These are phyloP conservation scores for Pangasius larnaudii DNA, from an alignment of 2,797 vertebrate genomes.

Conservation along the genomic window DNA sequence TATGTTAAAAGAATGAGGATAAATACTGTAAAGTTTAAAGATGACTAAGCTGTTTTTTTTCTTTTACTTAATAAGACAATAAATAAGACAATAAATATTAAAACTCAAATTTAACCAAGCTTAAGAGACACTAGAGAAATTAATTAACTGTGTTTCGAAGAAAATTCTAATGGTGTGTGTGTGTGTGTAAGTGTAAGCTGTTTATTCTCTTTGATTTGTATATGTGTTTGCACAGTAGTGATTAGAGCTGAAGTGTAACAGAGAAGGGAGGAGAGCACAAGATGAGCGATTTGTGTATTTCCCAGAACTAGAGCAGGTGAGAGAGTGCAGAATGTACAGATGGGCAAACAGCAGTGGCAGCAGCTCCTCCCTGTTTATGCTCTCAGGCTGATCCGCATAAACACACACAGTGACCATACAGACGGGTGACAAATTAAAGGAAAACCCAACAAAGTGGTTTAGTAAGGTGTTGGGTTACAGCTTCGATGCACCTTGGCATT, in stretches of 20 bases:
- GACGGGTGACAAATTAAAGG: neutral
- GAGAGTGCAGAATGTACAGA: constrained; percentile 36
- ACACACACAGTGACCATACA: neutral
- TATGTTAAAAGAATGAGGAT: neutral
- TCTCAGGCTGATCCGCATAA: constrained; percentile 23
- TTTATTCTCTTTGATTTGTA: constrained; percentile 21
- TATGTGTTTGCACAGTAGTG: constrained; percentile 39
- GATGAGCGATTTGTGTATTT: constrained; percentile 27
- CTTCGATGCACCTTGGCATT: neutral
- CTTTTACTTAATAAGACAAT: neutral
- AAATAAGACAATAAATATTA: neutral
- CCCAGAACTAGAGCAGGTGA: constrained; percentile 25
- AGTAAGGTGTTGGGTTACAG: neutral
- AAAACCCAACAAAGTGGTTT: neutral
- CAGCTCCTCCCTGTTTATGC: constrained; percentile 26
- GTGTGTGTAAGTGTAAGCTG: neutral
- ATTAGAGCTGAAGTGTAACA: constrained; percentile 39
- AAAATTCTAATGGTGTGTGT: neutral
- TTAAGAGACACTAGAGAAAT: constrained; percentile 12
- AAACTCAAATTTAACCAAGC: neutral
- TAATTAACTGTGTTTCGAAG: constrained; percentile 4
- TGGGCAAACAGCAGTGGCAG: constrained; percentile 31
- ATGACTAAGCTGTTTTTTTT: neutral
- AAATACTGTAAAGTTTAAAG: neutral
- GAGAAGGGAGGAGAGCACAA: constrained; percentile 12